Evolutionary conservation across 1,140 invertebrate genomes (phyloP).

Genomic region (Anoplolepis gracilipes): DNA sequence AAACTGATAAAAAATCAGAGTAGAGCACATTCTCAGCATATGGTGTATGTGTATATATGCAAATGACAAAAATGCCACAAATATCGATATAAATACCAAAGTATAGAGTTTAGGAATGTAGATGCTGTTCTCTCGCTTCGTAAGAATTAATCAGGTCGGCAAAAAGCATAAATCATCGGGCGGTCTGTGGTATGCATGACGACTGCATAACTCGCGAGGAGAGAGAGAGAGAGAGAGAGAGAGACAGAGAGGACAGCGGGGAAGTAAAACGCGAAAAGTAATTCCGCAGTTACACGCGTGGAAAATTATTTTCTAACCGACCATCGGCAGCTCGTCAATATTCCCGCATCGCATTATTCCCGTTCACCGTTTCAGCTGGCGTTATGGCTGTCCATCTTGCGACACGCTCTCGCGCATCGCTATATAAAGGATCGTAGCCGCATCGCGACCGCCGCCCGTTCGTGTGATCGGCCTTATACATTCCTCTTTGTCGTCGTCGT

Average conservation of each 20-base stretch:
- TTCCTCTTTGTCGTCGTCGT: conserved; percentile 42
- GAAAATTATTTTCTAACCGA: conserved; percentile 36
- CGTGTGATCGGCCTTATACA: conserved; percentile 18
- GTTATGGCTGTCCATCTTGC: conserved; percentile 38
- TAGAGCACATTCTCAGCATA: not conserved
- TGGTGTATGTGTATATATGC: no score
- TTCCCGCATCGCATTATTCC: conserved; percentile 49
- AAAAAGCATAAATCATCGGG: conserved; percentile 12
- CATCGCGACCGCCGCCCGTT: conserved; percentile 2
- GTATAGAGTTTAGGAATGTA: not conserved
- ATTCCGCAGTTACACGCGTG: conserved; percentile 21
- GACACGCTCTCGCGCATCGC: conserved; percentile 32
- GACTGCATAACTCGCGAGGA: not conserved
- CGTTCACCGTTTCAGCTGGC: not conserved
- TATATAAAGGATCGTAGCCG: conserved; percentile 51
- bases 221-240: not conserved
- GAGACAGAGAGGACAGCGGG: not conserved
- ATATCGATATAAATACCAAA: not conserved
- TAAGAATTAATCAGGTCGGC: conserved; percentile 11
- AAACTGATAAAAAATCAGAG: not conserved
- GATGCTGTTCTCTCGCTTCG: not conserved
- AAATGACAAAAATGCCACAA: not conserved
- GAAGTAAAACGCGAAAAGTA: conserved; percentile 1
- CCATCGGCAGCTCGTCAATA: conserved; percentile 56
- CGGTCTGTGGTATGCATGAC: not conserved